Base-by-base conservation (phyloP, 2,888 invertebrate genomes). In the Beris chalybata region DNA sequence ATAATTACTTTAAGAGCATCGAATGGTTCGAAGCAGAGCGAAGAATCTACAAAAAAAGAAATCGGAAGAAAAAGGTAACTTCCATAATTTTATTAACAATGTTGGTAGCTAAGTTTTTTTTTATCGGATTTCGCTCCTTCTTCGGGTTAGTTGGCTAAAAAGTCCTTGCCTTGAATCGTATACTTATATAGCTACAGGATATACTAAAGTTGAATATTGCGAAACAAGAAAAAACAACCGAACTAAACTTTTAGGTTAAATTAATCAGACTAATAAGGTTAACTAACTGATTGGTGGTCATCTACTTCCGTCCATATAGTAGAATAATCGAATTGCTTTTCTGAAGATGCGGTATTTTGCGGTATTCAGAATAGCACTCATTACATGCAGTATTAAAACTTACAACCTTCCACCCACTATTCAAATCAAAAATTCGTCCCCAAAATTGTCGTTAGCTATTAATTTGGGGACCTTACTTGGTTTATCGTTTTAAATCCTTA, bases 221-320 rank as follows among this genome's bases (percentile, higher is more conserved):
- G 11, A 54, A 54, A 45, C 11, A 9, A 48, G 31, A 13, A 58
- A 48, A 15, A 47, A 13, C 47, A 32, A 48, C 48, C 30, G 48
- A 59, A 48, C 31, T 47, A 48, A 61, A 61, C 32, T 61, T 61
- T 52, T 52, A 50, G 61, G 50, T 50, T 61, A 50, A 61, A 22
- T 50, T 43, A 61, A 52, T 61, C 50, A 52, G 61, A 9, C 38
- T 61, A 61, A 61, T 61, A 52, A n/a, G 61, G 43, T 61, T 61
- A 61, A 61, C 52, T 50, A 43, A 61, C 50, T 61, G 38, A 5
- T 38, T 22, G 22, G 22, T 22, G 22, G 22, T 22, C 22, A 3
- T 22, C 22, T 22, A 22, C 22, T 22, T 22, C 22, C 22, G 22
- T 22, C 22, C 3, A 22, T 22, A 22, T 22, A 22, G 22, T 3